phyloP scores from a whole-genome alignment of 1,140 invertebrate genomes.

The Geopemphigus sp. region DNA sequence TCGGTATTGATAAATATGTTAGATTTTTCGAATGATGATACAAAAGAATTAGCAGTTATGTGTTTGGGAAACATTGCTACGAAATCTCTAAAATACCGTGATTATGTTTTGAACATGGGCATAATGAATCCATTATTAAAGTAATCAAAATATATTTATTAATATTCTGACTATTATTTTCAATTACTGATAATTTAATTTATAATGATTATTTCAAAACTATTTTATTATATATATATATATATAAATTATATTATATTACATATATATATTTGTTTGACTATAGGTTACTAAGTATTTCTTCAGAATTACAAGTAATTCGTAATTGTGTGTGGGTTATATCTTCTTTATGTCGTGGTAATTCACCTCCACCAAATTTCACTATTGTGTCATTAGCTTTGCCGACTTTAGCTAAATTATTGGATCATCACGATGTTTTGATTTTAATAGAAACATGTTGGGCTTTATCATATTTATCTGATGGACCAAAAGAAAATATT shows the following conservation, averaged over 20 bases:
- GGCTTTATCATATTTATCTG: conserved; percentile 90
- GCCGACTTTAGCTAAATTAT: conserved; percentile 79
- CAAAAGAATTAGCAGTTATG: conserved; percentile 95
- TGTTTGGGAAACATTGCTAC: conserved; percentile 95
- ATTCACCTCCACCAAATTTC: conserved; percentile 94
- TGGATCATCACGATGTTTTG: conserved; percentile 87
- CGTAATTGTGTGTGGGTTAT: conserved; percentile 96
- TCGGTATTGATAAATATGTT: conserved; percentile 86
- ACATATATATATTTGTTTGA: not conserved
- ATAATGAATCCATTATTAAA: conserved; percentile 82
- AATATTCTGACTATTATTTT: too few relatives aligned
- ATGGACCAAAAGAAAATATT: conserved; percentile 97
- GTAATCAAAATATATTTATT: conserved; percentile 61
- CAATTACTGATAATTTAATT: too few relatives aligned
- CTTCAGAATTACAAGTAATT: conserved; percentile 77
- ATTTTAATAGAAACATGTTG: conserved; percentile 94
- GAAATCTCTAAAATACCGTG: conserved; percentile 87
- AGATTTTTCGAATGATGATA: conserved; percentile 66
- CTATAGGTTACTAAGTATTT: conserved; percentile 42
- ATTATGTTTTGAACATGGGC: conserved; percentile 82
- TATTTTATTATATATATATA: too few relatives aligned
- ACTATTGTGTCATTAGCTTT: conserved; percentile 73
- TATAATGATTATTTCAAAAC: too few relatives aligned
- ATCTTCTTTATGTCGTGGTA: conserved; percentile 93
- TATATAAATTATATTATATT: too few relatives aligned